phyloP scores from a whole-genome alignment of 2,888 invertebrate genomes.

The Harpalus rufipes region DNA sequence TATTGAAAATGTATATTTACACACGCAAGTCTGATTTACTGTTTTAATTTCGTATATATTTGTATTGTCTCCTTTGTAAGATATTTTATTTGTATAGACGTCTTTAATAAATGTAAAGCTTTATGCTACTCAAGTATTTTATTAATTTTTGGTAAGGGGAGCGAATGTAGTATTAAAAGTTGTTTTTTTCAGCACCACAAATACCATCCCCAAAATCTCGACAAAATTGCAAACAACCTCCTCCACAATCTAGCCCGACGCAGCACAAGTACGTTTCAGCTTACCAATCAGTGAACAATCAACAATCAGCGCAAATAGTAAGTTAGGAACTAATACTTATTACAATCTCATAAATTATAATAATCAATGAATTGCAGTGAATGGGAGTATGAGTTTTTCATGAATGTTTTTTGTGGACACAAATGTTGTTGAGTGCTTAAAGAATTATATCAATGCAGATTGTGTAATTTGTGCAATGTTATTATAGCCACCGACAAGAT shows the following conservation, averaged over 20 bases:
- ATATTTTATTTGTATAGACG: constrained; percentile 39
- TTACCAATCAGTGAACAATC: constrained; percentile 78
- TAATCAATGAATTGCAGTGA: too few species aligned
- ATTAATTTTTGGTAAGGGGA: constrained; percentile 7
- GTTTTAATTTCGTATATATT: constrained; percentile 38
- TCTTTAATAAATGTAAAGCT: constrained; percentile 42
- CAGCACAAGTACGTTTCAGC: constrained; percentile 80
- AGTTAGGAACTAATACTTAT: constrained; percentile 67
- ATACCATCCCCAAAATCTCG: constrained; percentile 81
- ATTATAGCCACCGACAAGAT: constrained; percentile 73
- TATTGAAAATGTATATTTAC: constrained; percentile 15
- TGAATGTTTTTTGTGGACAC: too few species aligned
- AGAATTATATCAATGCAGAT: background rate
- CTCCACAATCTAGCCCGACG: constrained; percentile 80
- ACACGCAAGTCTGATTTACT: constrained; percentile 17
- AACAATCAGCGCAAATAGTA: constrained; percentile 75
- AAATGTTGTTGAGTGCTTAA: background rate
- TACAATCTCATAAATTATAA: too few species aligned
- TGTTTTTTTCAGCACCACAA: constrained; percentile 76
- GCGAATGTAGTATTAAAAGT: constrained; percentile 47
- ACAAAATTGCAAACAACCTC: constrained; percentile 78
- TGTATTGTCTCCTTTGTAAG: constrained; percentile 17
- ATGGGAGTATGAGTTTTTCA: too few species aligned
- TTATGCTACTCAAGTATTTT: constrained; percentile 28
- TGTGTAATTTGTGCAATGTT: background rate